Evolutionary conservation across 2,113 vertebrate genomes (phyloP), one percentile per base, ranked within the genome.

Genomic region (Oreamnos americanus): DNA sequence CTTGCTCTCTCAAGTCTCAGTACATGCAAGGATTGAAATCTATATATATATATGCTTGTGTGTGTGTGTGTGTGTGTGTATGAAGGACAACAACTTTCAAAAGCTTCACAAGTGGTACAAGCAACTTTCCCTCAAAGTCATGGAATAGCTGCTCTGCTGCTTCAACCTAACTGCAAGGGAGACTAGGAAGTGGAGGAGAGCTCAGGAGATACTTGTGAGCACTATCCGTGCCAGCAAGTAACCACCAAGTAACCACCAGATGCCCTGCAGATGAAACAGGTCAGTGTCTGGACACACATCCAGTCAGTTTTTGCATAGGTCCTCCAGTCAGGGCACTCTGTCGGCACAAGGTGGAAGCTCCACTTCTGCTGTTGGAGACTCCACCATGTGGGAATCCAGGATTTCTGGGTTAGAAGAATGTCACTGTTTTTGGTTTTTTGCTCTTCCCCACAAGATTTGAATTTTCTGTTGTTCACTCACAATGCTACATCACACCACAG

Each of bases 261-360:
- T 16, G 39, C 15, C 74, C 43, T 79, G 45, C 45, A 19, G 8
- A 6, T 9, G 76, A 79, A 6, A 49, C 4, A 8, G 43, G 28
- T 2, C 11, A 51, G 13, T 0, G 33, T 47, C 28, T 19, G 3
- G n/a, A 2, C 3, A 9, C n/a, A 3, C 5, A 45, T 1, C 5
- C 10, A 16, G 1, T 14, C 11, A 6, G 2, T 6, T 19, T 1
- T 26, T 10, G 5, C 5, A 4, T 2, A 2, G 13, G 10, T 33
- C 19, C 45, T 26, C 58, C 12, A 5, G 5, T 45, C 5, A 15
- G 15, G 51, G 5, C 2, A 2, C 10, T 8, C n/a, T 39, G 43
- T 43, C 1, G 17, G 19, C 9, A 25, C 1, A 17, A 78, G 16
- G 1, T 12, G 1, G 5, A 0, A 25, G 36, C 15, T n/a, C 23